phyloP scores from a whole-genome alignment of 2,888 invertebrate species.

The Aethes cnicana region DNA sequence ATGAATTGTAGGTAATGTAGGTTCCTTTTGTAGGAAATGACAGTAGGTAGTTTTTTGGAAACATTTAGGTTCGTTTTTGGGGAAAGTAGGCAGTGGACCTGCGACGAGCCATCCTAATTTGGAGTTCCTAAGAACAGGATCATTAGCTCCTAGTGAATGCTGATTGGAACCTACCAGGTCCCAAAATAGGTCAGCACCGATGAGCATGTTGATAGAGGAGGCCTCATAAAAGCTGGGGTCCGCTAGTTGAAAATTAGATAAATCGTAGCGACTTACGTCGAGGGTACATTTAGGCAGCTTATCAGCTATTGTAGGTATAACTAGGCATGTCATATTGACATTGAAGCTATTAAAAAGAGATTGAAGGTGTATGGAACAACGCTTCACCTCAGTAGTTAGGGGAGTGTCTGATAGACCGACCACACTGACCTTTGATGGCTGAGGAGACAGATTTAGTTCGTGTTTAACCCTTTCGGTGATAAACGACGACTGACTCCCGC shows the following conservation, averaged over 20 bases:
- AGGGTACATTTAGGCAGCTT: neutral
- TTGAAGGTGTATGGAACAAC: neutral
- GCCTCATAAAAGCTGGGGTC: neutral
- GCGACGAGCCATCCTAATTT: neutral
- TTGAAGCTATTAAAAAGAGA: neutral
- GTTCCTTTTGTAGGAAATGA: neutral
- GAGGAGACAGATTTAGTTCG: too few relatives aligned
- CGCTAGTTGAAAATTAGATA: neutral
- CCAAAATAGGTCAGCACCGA: neutral
- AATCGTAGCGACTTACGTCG: neutral
- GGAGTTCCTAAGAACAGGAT: neutral
- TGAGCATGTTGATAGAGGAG: neutral
- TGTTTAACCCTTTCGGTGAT: too few relatives aligned
- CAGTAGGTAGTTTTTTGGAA: neutral
- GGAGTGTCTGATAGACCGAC: neutral
- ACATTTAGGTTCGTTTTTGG: neutral
- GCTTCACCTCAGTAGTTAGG: too few relatives aligned
- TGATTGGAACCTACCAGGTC: neutral
- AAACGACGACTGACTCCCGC: too few relatives aligned
- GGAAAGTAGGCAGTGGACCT: neutral
- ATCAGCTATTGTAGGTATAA: neutral
- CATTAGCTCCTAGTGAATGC: neutral
- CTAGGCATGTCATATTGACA: neutral
- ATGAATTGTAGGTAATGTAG: neutral
- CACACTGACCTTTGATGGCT: too few relatives aligned